These are phyloP conservation scores for Datnioides undecimradiatus DNA, from an alignment of 2,113 vertebrate genomes.

Conservation along the genomic window DNA sequence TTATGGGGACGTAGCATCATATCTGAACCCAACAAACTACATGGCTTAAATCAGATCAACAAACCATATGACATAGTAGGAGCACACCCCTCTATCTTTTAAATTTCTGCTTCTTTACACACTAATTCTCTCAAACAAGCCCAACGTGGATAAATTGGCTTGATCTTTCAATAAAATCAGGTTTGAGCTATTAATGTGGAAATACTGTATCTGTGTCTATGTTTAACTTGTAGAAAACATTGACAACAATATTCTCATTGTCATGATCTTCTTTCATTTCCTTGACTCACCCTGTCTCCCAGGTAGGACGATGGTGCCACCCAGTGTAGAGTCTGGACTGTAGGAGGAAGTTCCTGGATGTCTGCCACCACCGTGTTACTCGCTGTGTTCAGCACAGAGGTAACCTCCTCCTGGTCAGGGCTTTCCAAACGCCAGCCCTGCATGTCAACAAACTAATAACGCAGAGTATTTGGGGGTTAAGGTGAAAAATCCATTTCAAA, in stretches of 20 bases:
- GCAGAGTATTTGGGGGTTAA: background rate
- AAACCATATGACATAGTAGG: too few relatives aligned
- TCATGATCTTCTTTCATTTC: background rate
- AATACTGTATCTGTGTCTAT: background rate
- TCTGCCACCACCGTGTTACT: conserved; percentile 92
- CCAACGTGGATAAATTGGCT: too few relatives aligned
- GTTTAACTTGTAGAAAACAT: background rate
- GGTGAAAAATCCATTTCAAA: background rate
- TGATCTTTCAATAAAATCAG: background rate
- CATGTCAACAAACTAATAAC: conserved; percentile 91
- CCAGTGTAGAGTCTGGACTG: conserved; percentile 88
- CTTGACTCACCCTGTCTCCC: conserved; percentile 88
- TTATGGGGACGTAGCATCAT: background rate
- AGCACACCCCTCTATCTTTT: too few relatives aligned
- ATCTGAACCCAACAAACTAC: background rate
- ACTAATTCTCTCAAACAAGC: too few relatives aligned
- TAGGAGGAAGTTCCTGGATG: conserved; percentile 90
- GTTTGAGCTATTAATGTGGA: background rate
- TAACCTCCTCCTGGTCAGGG: conserved; percentile 79
- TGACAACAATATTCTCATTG: background rate
- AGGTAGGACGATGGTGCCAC: conserved; percentile 90
- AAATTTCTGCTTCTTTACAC: too few relatives aligned
- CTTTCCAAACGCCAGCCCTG: conserved; percentile 88
- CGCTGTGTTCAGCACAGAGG: conserved; percentile 88
- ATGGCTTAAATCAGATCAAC: too few relatives aligned